Conservation (phyloP, 2,888 invertebrate species). For the Nysson spinosus region DNA sequence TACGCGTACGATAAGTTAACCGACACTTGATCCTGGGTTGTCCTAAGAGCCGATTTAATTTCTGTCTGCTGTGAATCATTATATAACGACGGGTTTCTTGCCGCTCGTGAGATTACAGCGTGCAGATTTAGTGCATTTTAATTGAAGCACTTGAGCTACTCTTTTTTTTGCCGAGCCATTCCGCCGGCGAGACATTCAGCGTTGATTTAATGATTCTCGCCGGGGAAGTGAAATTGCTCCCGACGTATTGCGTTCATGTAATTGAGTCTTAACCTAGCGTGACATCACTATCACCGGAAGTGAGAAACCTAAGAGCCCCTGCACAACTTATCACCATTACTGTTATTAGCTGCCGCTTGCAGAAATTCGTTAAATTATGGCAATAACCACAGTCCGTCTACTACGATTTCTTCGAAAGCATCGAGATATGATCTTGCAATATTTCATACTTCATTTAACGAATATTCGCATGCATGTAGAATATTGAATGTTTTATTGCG, state of each 20-base stretch:
- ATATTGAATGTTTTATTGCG: no score
- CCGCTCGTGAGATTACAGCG: conserved; percentile 43
- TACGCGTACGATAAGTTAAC: conserved; percentile 45
- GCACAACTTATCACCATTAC: neutral
- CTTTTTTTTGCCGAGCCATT: conserved; percentile 21
- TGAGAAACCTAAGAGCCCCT: neutral
- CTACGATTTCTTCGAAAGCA: no score
- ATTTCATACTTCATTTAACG: no score
- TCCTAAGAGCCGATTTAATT: conserved; percentile 34
- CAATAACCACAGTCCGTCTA: no score
- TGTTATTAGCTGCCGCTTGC: neutral
- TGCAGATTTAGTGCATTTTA: conserved; percentile 43
- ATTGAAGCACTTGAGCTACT: conserved; percentile 31
- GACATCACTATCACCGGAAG: neutral
- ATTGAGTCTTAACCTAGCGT: conserved; percentile 13
- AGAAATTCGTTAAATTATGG: no score
- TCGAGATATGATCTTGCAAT: no score
- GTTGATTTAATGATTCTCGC: conserved; percentile 3
- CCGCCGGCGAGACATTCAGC: conserved; percentile 16
- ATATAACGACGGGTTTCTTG: conserved; percentile 2
- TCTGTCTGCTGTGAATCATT: conserved; percentile 23
- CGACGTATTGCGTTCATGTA: neutral
- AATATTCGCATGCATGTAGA: no score
- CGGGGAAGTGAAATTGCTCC: conserved; percentile 3
- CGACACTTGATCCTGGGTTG: conserved; percentile 36